A percentile compares a stretch with the other conserved stretches of the same genome.
Conservation (phyloP, 2,888 invertebrate genomes). For the Neoascia interrupta region DNA sequence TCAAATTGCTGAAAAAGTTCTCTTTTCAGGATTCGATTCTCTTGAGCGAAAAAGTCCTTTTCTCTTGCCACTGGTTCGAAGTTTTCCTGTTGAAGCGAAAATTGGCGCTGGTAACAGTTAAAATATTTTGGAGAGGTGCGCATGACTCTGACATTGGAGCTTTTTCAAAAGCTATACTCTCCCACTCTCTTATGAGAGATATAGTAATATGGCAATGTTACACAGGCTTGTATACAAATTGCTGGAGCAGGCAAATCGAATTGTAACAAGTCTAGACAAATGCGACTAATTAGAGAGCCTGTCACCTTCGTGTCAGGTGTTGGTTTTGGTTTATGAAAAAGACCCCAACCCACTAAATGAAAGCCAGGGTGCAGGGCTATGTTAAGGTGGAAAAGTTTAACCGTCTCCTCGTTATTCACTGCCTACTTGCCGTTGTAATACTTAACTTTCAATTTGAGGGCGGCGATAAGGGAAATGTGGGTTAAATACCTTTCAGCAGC, state of each 20-base stretch:
- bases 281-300: conserved; percentile 38
- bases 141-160: conserved; percentile 36
- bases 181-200: neutral
- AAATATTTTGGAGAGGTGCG: conserved; percentile 7
- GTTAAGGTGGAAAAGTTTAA: too few species aligned
- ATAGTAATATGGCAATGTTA: too few species aligned
- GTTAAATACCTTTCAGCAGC: conserved; percentile 25
- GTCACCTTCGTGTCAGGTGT: neutral
- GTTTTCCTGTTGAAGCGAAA: conserved; percentile 11
- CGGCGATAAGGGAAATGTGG: conserved; percentile 4
- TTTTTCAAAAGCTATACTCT: conserved; percentile 9
- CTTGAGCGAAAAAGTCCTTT: conserved; percentile 48
- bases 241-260: conserved; percentile 14
- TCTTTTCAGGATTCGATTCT: conserved; percentile 31
- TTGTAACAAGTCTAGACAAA: conserved; percentile 62
- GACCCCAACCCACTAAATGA: too few species aligned
- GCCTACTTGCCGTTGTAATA: too few species aligned
- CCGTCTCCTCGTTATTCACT: too few species aligned
- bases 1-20: conserved; percentile 33
- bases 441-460: too few species aligned
- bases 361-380: too few species aligned
- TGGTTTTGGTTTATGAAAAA: neutral
- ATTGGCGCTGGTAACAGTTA: conserved; percentile 21
- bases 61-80: conserved; percentile 1
- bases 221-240: neutral